phyloP scores from a whole-genome alignment of 2,888 invertebrate species.

The Colostygia pectinataria region DNA sequence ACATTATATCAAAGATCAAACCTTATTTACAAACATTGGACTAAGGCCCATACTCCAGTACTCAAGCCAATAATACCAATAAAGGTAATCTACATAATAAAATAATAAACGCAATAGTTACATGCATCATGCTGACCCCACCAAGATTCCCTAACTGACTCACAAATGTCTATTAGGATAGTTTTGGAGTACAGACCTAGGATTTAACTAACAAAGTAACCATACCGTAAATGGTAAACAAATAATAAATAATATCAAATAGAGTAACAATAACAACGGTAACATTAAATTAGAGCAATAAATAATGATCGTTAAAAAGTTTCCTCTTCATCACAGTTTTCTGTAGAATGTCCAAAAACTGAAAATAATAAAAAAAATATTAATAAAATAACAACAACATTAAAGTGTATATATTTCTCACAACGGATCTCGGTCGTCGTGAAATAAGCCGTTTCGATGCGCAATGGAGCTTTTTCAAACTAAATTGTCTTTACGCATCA shows the following conservation, averaged over 20 bases:
- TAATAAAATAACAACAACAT: background rate
- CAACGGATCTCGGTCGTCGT: too few relatives aligned
- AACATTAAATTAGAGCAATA: slow-evolving; percentile 70
- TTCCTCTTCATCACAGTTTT: slow-evolving; percentile 93
- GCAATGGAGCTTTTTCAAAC: too few relatives aligned
- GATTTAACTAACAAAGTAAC: slow-evolving; percentile 50
- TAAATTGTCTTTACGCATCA: too few relatives aligned
- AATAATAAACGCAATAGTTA: too few relatives aligned
- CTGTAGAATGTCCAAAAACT: slow-evolving; percentile 95
- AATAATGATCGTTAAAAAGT: slow-evolving; percentile 85
- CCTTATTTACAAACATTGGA: slow-evolving; percentile 72
- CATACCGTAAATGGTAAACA: slow-evolving; percentile 59
- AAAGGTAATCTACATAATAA: too few relatives aligned
- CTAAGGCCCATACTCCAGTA: slow-evolving; percentile 15
- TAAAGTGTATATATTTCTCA: too few relatives aligned
- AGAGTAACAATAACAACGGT: slow-evolving; percentile 69
- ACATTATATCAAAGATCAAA: slow-evolving; percentile 55
- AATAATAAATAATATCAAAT: slow-evolving; percentile 70
- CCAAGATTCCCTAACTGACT: too few relatives aligned
- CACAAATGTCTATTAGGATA: too few relatives aligned
- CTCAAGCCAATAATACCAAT: background rate
- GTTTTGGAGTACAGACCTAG: background rate
- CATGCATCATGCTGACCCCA: too few relatives aligned
- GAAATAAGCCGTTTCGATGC: too few relatives aligned
- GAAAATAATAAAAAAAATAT: slow-evolving; percentile 53